phyloP scores from a whole-genome alignment of 2,113 vertebrate species.

The Tachuris rubrigastra region DNA sequence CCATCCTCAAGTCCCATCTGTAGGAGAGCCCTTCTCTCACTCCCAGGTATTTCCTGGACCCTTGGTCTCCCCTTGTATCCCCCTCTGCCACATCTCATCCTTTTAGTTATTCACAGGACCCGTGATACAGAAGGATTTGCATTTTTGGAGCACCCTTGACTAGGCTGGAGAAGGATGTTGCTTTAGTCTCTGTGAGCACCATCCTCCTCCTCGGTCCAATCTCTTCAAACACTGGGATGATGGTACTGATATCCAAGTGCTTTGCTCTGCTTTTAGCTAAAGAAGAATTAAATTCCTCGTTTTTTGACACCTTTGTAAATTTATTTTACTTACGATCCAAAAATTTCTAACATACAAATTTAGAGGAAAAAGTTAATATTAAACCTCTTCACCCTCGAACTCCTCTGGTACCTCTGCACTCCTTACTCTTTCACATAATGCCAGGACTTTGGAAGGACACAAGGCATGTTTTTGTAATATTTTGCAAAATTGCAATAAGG shows the following conservation, averaged over 20 bases:
- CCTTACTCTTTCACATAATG: not conserved
- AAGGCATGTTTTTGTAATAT: not conserved
- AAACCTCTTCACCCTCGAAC: not conserved
- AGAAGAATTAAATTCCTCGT: not conserved
- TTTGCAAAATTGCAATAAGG: not conserved
- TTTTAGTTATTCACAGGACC: not conserved
- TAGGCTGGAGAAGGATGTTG: not conserved
- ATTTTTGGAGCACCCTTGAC: not conserved
- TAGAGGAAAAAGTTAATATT: not conserved
- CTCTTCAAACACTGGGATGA: not conserved
- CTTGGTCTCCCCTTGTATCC: not conserved
- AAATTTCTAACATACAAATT: not conserved
- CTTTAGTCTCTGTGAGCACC: not conserved
- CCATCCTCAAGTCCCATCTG: not conserved
- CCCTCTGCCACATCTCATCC: not conserved
- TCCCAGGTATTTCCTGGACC: not conserved
- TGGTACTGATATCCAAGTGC: not conserved
- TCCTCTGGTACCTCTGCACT: not conserved
- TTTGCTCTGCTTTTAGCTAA: not conserved
- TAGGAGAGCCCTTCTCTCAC: not conserved
- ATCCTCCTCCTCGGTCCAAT: not conserved
- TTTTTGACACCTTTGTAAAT: not conserved
- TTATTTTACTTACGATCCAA: not conserved
- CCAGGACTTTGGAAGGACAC: not conserved
- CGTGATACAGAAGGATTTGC: not conserved